These are phyloP conservation scores for Zoanthus sansibaricus DNA, from an alignment of 92 coral and sea anemone genomes.

Conservation along the genomic window DNA sequence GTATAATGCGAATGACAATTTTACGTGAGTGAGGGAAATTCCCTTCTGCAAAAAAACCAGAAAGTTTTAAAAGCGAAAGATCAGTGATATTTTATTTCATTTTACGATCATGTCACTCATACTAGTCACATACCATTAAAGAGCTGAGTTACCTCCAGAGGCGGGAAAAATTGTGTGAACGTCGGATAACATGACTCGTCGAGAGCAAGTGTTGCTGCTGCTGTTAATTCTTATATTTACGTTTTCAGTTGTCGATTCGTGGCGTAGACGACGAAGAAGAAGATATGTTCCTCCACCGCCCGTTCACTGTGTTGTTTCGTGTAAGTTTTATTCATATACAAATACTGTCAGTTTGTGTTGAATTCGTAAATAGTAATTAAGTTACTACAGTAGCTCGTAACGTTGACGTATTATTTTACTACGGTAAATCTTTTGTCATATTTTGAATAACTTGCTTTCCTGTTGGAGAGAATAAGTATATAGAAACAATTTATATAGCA, in stretches of 20 bases:
- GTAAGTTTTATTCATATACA: conserved; percentile 45
- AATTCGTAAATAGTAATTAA: neutral
- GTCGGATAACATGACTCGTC: neutral
- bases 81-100: neutral
- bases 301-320: conserved; percentile 61
- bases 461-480: too few species aligned
- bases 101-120: neutral
- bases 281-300: conserved; percentile 76
- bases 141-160: neutral
- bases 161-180: neutral
- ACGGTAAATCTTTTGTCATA: too few species aligned
- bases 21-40: neutral
- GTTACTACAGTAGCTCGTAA: neutral
- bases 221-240: conserved; percentile 3
- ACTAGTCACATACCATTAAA: neutral
- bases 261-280: conserved; percentile 78
- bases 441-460: too few species aligned
- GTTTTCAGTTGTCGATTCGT: conserved; percentile 27
- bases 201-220: neutral
- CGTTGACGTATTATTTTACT: too few species aligned
- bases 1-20: neutral
- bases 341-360: neutral
- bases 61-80: neutral
- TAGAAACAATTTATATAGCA: too few species aligned
- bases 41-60: neutral